phyloP scores from a whole-genome alignment of 2,113 vertebrate genomes.

The Triplophysa tibetana region DNA sequence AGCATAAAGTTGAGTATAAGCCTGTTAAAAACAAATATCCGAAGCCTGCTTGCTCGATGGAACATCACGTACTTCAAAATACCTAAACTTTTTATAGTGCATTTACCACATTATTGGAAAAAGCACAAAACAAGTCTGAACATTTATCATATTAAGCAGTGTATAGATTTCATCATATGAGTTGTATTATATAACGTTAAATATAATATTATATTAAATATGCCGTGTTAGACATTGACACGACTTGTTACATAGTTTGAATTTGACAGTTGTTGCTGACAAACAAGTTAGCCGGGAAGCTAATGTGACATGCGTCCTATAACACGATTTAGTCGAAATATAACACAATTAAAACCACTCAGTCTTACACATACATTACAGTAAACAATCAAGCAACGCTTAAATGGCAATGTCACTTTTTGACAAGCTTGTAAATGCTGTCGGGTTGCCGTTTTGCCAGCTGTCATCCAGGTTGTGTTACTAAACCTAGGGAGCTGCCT shows the following conservation, averaged over 20 bases:
- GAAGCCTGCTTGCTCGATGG: neutral
- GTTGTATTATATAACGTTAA: too few species aligned
- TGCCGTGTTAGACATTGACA: neutral
- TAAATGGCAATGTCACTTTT: constrained; percentile 1
- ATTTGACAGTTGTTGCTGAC: constrained; percentile 30
- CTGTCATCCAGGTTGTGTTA: neutral
- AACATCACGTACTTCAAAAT: neutral
- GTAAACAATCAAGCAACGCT: neutral
- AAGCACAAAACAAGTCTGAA: neutral
- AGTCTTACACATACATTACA: neutral
- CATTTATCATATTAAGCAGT: neutral
- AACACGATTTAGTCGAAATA: neutral
- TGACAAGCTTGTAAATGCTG: constrained; percentile 11
- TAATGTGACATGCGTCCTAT: constrained; percentile 3
- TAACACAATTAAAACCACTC: neutral
- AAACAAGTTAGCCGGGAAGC: constrained; percentile 32
- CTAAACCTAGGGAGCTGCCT: neutral
- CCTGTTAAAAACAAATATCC: constrained; percentile 6
- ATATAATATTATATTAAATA: neutral
- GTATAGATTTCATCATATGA: neutral
- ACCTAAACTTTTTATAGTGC: neutral
- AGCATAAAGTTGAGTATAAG: neutral
- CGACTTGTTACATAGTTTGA: neutral
- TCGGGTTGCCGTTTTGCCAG: constrained; percentile 2
- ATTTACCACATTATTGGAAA: neutral